phyloP scores from a whole-genome alignment of 2,797 vertebrate genomes.

The Buceros bicornis region DNA sequence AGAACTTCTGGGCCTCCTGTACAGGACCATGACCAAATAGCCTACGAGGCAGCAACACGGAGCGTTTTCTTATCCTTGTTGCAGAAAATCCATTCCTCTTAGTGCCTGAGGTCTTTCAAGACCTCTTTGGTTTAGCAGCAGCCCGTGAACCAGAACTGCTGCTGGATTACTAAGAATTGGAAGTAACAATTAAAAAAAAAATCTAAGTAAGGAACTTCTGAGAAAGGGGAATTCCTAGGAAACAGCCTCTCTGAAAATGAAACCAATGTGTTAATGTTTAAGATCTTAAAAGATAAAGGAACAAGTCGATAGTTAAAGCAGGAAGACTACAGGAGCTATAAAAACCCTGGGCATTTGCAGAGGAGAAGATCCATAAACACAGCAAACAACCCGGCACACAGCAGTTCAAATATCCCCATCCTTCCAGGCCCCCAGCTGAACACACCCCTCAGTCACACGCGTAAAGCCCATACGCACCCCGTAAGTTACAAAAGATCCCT shows the following conservation, averaged over 20 bases:
- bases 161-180: constrained; percentile 14
- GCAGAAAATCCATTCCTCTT: background rate
- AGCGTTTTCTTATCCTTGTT: background rate
- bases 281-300: background rate
- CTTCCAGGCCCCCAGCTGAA: background rate
- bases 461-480: background rate
- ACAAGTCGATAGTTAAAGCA: background rate
- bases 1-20: background rate
- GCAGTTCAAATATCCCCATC: background rate
- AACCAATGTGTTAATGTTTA: background rate
- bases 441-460: background rate
- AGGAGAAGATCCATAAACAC: background rate
- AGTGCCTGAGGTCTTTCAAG: background rate
- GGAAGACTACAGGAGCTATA: background rate
- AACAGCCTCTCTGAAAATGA: background rate
- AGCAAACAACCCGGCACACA: background rate
- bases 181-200: background rate
- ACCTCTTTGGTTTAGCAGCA: background rate
- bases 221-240: constrained; percentile 7
- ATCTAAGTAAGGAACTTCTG: constrained; percentile 20
- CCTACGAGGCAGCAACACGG: background rate
- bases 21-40: background rate
- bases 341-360: background rate
- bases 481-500: background rate
- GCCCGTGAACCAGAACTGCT: background rate